Base-by-base conservation (phyloP, 2,888 invertebrate species). In the Acronicta alni region DNA sequence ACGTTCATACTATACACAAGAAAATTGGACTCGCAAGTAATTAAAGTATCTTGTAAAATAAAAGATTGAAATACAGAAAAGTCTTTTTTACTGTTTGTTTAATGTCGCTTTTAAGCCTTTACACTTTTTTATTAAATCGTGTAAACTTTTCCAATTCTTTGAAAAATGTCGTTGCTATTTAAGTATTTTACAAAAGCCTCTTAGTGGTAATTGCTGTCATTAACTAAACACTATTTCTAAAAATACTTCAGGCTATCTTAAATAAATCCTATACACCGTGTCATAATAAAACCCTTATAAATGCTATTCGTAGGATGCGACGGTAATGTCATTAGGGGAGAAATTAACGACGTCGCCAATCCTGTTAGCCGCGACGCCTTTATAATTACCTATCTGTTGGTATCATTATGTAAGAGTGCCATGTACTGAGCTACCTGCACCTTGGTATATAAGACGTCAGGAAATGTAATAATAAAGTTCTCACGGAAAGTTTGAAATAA, bases 301-400 rank as follows among this genome's bases (percentile, higher is more conserved):
- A 68, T 74, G 72, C 57, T 60, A 53, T 57, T 57, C 51, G 63
- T 53, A 53, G 61, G 64, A 70, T 65, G 70, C 48, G 47, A 44
- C 59, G 57, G 48, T 75, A 79, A 79, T 75, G 49, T 56, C 68
- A 79, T 77, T 79, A 76, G 57, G 54, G 53, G 59, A 47, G 56
- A 73, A 72, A 79, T 79, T 79, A 79, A 79, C 65, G 60, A 67
- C 63, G 53, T 52, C 53, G 65, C 51, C 65, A 71, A 78, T 79
- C 79, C 75, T 68, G 70, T 79, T 79, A 79, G 67, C 47, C 38
- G 47, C 65, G 62, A 62, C 70, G 72, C 65, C 64, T 71, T 69
- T 56, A 66, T 74, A 75, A 64, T 74, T 68, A 66, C 56, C 53
- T 71, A 60, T 57, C 53, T 48, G 52, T 67, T 41, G 49, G 43